Evolutionary conservation across 2,888 invertebrate genomes (phyloP).

Genomic region (Tinea trinotella): DNA sequence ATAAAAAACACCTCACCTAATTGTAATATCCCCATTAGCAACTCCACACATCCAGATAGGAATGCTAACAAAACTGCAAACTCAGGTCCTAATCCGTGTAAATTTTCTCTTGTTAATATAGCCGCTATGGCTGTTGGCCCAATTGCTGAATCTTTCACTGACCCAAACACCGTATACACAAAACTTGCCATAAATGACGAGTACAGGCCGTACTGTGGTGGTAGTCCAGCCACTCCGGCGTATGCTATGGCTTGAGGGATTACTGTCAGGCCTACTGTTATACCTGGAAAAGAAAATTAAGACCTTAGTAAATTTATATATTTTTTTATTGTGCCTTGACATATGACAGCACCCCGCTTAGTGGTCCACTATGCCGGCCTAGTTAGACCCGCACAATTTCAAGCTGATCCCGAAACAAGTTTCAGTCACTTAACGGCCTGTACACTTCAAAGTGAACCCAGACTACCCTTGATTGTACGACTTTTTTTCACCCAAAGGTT

Average conservation of each 20-base stretch:
- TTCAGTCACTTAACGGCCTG: no score
- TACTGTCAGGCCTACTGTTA: slow-evolving; percentile 82
- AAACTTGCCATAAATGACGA: slow-evolving; percentile 96
- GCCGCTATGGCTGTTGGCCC: slow-evolving; percentile 91
- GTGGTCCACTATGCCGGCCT: no score
- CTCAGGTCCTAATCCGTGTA: slow-evolving; percentile 78
- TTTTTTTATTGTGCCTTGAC: no score
- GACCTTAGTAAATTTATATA: no score
- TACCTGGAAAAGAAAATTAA: slow-evolving; percentile 40
- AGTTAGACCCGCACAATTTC: no score
- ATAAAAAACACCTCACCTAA: slow-evolving; percentile 62
- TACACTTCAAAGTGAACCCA: no score
- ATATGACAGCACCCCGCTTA: no score
- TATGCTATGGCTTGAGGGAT: slow-evolving; percentile 90
- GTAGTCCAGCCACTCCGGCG: slow-evolving; percentile 83
- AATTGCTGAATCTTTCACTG: slow-evolving; percentile 82
- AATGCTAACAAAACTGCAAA: slow-evolving; percentile 82
- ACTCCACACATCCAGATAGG: slow-evolving; percentile 78
- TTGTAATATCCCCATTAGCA: slow-evolving; percentile 81
- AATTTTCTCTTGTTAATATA: slow-evolving; percentile 82
- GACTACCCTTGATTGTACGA: no score
- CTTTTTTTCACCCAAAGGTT: no score
- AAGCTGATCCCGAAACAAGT: no score
- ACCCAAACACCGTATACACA: slow-evolving; percentile 90
- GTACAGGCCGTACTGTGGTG: slow-evolving; percentile 88